phyloP scores from a whole-genome alignment of 1,140 invertebrate genomes.

The Drosophila pachea region DNA sequence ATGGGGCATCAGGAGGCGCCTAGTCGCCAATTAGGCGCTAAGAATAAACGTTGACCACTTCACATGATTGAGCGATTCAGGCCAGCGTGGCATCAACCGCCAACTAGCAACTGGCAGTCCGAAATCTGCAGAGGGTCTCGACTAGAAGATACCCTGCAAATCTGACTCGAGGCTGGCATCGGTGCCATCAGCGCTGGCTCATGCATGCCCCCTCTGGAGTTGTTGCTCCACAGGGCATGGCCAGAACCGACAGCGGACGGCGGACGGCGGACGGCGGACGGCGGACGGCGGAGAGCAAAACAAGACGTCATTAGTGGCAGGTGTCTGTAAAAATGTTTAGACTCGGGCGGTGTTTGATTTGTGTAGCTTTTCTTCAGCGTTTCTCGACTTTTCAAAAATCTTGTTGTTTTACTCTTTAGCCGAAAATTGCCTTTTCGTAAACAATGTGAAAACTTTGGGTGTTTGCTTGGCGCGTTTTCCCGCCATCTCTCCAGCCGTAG shows the following conservation, averaged over 20 bases:
- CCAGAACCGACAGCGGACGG: conserved; percentile 28
- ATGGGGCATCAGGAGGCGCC: conserved; percentile 63
- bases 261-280: conserved; percentile 5
- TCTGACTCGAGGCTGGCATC: neutral
- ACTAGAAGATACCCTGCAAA: conserved; percentile 1
- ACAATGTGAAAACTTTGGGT: conserved; percentile 51
- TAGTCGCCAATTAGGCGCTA: conserved; percentile 57
- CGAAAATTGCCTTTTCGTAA: conserved; percentile 64
- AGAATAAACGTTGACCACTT: conserved; percentile 63
- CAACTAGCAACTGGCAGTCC: neutral
- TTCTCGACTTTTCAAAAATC: conserved; percentile 11
- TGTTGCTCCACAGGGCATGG: neutral
- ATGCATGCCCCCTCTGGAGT: neutral
- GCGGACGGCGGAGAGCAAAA: conserved; percentile 47
- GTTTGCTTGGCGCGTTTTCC: conserved; percentile 25
- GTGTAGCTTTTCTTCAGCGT: conserved; percentile 42
- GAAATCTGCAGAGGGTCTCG: conserved; percentile 4
- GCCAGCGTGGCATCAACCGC: conserved; percentile 44
- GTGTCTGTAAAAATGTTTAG: conserved; percentile 77
- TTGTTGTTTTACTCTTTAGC: conserved; percentile 23
- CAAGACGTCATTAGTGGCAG: conserved; percentile 75
- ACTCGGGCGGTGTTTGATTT: conserved; percentile 71
- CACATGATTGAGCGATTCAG: conserved; percentile 73
- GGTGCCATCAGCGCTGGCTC: neutral
- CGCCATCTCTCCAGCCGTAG: conserved; percentile 5